These are phyloP conservation scores for Platypus cylindrus DNA, from an alignment of 2,888 invertebrate genomes.

Conservation along the genomic window DNA sequence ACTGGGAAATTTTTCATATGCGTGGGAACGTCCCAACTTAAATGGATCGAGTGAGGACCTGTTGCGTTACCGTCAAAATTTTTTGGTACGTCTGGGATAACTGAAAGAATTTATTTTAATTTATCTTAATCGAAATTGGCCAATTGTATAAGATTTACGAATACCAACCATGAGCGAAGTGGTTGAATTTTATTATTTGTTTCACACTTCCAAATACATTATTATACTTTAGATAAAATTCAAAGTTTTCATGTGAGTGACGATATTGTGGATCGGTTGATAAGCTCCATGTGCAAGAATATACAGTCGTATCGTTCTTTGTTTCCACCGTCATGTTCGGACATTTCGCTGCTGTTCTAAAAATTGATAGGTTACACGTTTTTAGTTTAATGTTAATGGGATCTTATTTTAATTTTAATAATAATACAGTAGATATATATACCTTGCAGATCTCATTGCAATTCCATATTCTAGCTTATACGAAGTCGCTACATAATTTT, in stretches of 20 bases:
- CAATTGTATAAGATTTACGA: background rate
- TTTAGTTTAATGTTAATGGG: too few species aligned
- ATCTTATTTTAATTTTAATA: too few species aligned
- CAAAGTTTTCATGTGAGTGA: slow-evolving; percentile 8
- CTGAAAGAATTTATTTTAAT: slow-evolving; percentile 13
- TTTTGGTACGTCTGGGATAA: slow-evolving; percentile 37
- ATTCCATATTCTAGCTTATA: slow-evolving; percentile 41
- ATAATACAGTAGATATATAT: slow-evolving; percentile 11
- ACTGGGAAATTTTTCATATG: slow-evolving; percentile 39
- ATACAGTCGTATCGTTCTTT: background rate
- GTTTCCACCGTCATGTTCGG: background rate
- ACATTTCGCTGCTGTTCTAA: background rate
- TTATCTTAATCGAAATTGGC: background rate
- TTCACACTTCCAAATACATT: slow-evolving; percentile 9
- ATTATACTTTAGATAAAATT: slow-evolving; percentile 5
- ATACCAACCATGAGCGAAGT: slow-evolving; percentile 6
- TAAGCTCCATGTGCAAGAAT: slow-evolving; percentile 11
- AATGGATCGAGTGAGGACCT: slow-evolving; percentile 36
- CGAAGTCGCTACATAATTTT: slow-evolving; percentile 43
- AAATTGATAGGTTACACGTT: too few species aligned
- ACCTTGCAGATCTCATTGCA: slow-evolving; percentile 32
- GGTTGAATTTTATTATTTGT: slow-evolving; percentile 3
- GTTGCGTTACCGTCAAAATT: slow-evolving; percentile 35
- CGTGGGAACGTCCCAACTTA: slow-evolving; percentile 39
- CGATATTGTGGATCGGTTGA: slow-evolving; percentile 10